Evolutionary conservation across 2,113 vertebrate species (phyloP), one percentile per base, ranked within the genome.

Genomic region (Oreochromis tanganicae): DNA sequence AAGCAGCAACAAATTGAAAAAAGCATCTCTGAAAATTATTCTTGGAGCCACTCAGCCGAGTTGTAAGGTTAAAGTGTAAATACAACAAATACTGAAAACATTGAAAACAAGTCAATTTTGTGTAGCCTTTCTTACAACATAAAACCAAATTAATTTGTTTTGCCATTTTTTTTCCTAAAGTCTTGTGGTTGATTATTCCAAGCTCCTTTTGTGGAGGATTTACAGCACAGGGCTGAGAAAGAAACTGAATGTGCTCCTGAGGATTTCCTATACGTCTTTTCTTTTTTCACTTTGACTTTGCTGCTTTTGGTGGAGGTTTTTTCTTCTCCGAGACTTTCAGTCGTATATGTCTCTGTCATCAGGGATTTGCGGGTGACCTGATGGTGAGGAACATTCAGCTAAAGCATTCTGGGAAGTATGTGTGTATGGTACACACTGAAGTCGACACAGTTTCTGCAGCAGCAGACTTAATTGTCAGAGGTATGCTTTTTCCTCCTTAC

Each of bases 321-420:
- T 88, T 55, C 32, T 21, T 55, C n/a, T 83, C 57, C 2, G 3
- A 24, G 16, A 19, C 19, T 82, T 61, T 48, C 52, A 24, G 57
- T 1, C 8, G 1, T 81, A 16, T 61, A 4, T 85, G 57, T 89
- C 7, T 91, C 32, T 87, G 27, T 93, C 84, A 85, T 52, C 82
- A 98, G 98, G 97, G 96, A 91, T 97, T 97, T 87, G 92, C 95
- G 61, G 97, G 98, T 79, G 98, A 98, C 95, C 93, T 99, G 94
- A 98, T 98, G 98, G 96, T 97, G 94, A 97, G 97, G 91, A 98
- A 97, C 83, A 97, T 98, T 91, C 97, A 98, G 88, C 94, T 98
- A 6, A 97, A 96, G 91, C 97, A 98, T 88, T 97, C 97, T 54
- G 98, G 98, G 92, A 97, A 97, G 88, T 98, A 98, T 2, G 94